These are phyloP conservation scores for Cosmopolites sordidus DNA, from an alignment of 2,888 invertebrate genomes.

Conservation along the genomic window DNA sequence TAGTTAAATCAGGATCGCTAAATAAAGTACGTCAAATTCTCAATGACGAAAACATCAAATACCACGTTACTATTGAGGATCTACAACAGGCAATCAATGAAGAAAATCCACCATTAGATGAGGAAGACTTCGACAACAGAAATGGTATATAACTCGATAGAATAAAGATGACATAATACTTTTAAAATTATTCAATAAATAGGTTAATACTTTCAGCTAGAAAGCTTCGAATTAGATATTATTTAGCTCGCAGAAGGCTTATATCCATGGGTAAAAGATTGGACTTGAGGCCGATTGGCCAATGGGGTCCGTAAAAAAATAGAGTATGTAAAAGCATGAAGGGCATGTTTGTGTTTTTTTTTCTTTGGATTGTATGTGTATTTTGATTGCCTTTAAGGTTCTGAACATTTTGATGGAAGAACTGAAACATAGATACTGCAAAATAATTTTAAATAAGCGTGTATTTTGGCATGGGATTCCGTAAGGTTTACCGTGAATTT, in stretches of 20 bases:
- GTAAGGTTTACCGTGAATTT: no score
- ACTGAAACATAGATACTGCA: no score
- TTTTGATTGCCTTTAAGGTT: no score
- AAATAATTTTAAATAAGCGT: no score
- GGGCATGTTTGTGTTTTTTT: slow-evolving; percentile 12
- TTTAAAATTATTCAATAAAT: neutral
- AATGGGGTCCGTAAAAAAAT: slow-evolving; percentile 56
- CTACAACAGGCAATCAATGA: slow-evolving; percentile 73
- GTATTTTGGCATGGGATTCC: no score
- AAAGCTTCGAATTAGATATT: slow-evolving; percentile 27
- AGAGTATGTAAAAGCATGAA: slow-evolving; percentile 23
- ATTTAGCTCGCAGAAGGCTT: slow-evolving; percentile 36
- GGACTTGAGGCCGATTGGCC: slow-evolving; percentile 58
- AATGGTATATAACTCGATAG: slow-evolving; percentile 32
- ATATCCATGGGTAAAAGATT: slow-evolving; percentile 53
- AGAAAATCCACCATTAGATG: slow-evolving; percentile 73
- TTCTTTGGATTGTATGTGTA: no score
- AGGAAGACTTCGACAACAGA: slow-evolving; percentile 56
- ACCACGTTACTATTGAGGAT: slow-evolving; percentile 70
- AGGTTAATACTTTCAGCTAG: slow-evolving; percentile 13
- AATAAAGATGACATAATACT: neutral
- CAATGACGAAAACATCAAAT: slow-evolving; percentile 59
- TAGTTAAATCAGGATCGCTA: slow-evolving; percentile 64
- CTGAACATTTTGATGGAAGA: no score
- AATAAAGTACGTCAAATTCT: slow-evolving; percentile 61